Evolutionary conservation across 1,140 invertebrate genomes (phyloP).

Genomic region (Macrotrachela quadricornifera): DNA sequence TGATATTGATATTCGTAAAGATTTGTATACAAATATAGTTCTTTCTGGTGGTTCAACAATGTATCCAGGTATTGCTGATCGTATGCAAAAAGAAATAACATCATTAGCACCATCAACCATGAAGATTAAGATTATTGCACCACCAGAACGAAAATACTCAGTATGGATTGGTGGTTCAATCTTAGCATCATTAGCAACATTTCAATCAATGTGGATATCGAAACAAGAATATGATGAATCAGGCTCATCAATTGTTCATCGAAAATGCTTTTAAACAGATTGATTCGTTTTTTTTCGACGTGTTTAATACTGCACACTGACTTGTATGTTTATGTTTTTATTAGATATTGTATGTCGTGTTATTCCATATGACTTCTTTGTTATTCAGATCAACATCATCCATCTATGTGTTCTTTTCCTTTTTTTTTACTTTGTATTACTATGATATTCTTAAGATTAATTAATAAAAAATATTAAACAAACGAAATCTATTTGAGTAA

Average conservation of each 20-base stretch:
- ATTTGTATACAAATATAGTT: slow-evolving; percentile 52
- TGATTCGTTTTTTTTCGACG: too few relatives aligned
- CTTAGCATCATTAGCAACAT: slow-evolving; percentile 39
- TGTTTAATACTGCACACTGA: too few relatives aligned
- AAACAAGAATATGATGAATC: slow-evolving; percentile 64
- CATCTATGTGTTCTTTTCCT: too few relatives aligned
- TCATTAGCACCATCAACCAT: slow-evolving; percentile 32
- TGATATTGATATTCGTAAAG: slow-evolving; percentile 74
- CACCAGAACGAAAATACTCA: slow-evolving; percentile 17
- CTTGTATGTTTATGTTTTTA: too few relatives aligned
- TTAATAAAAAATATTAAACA: too few relatives aligned
- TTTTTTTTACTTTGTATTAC: too few relatives aligned
- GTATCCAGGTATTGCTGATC: slow-evolving; percentile 10
- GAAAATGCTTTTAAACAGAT: slow-evolving; percentile 88
- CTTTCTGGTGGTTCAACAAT: slow-evolving; percentile 19
- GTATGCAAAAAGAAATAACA: slow-evolving; percentile 21
- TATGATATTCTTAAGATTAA: too few relatives aligned
- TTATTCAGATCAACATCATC: too few relatives aligned
- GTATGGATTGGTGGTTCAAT: slow-evolving; percentile 18
- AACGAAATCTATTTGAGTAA: too few relatives aligned
- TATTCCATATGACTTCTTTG: too few relatives aligned
- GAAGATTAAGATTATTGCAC: slow-evolving; percentile 43
- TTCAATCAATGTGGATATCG: slow-evolving; percentile 43
- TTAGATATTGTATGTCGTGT: too few relatives aligned
- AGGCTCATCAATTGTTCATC: slow-evolving; percentile 72